Evolutionary conservation across 2,113 vertebrate species (phyloP), one percentile per base, ranked within the genome.

Genomic region (Dinomys branickii): DNA sequence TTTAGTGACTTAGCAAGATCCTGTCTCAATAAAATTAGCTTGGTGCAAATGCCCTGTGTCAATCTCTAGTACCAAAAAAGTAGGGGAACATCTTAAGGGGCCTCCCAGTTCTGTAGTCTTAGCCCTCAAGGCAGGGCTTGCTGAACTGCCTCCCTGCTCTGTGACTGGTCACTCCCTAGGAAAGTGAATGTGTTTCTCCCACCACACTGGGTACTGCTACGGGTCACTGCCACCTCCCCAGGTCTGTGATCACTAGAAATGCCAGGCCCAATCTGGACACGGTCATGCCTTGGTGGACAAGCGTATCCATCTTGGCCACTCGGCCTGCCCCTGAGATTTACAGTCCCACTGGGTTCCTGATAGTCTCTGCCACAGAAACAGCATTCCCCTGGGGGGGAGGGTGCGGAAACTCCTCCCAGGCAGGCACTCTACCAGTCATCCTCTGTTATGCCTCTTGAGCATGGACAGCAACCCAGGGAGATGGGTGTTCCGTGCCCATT

Each of bases 91-190:
- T 33, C 56, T 58, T 33, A 38, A 92, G 54, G 44, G 50, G 11
- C 80, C n/a, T 54, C 52, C 20, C 85, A n/a, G 17, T 80, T 67
- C 78, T 50, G 13, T 59, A 77, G 61, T 22, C 92, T 59, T 33
- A 33, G 41, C 81, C 63, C 30, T 38, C 3, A 9, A 26, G 19
- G 33, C 13, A 44, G 59, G 50, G 44, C 38, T 71, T 77, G 69
- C 47, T 16, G 0, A 5, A 6, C 13, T 16, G 13, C 24, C 22
- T 44, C 20, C 52, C 3, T 0, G 0, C 44, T 13, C 61, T 30
- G 8, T 30, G 8, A 73, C 38, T 44, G 11, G 56, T 8, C 47
- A 26, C 52, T 73, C 11, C 38, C 71, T 14, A 20, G 65, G 56
- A 9, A 9, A 38, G 8, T 14, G 52, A 24, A 28, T n/a, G 41